phyloP scores from a whole-genome alignment of 1,140 invertebrate species.

The Yoshiicerus persimilis region DNA sequence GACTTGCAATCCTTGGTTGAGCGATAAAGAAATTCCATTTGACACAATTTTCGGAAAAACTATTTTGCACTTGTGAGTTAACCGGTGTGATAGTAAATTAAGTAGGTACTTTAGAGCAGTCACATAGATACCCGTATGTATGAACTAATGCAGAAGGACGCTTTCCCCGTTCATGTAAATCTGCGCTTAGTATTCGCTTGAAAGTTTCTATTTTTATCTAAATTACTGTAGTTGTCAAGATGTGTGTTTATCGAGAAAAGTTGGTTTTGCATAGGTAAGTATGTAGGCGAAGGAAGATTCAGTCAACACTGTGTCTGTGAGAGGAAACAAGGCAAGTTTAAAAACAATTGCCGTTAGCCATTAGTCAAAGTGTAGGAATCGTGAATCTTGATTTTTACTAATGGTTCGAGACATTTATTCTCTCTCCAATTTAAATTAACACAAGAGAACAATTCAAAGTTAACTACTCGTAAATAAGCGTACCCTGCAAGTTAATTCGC shows the following conservation, averaged over 20 bases:
- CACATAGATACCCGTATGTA: not conserved
- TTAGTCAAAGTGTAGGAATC: slow-evolving; percentile 8
- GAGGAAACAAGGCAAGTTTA: not conserved
- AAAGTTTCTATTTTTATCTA: not conserved
- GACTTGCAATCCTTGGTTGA: not conserved
- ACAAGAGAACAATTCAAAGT: not conserved
- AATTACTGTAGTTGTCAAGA: not conserved
- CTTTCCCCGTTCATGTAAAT: not conserved
- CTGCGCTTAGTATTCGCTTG: not conserved
- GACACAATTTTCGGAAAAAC: not conserved
- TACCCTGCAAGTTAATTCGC: not conserved
- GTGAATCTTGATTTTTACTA: slow-evolving; percentile 15
- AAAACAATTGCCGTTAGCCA: not conserved
- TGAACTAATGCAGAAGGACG: not conserved
- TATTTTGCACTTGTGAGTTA: slow-evolving; percentile 1
- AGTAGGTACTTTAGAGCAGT: not conserved
- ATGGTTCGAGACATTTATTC: slow-evolving; percentile 14
- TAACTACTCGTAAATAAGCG: not conserved
- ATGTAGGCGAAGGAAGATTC: not conserved
- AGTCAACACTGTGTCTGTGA: not conserved
- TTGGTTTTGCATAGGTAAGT: not conserved
- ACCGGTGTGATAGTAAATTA: not conserved
- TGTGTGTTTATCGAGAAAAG: not conserved
- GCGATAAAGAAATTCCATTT: not conserved
- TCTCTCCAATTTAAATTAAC: slow-evolving; percentile 6